phyloP scores from a whole-genome alignment of 2,888 invertebrate species.

The Drosophila eohydei region DNA sequence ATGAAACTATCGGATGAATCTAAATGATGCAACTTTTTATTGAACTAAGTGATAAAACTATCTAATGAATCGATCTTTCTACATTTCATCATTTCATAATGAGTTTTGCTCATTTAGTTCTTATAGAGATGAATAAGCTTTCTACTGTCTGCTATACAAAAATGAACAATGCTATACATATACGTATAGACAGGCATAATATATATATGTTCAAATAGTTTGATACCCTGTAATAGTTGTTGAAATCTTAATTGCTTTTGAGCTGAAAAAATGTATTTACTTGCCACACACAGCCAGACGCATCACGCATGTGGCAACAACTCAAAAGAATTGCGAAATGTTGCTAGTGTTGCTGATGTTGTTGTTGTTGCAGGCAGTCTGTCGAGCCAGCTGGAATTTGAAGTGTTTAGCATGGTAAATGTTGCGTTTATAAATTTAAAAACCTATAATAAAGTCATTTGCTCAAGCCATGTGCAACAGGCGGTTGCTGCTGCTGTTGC shows the following conservation, averaged over 20 bases:
- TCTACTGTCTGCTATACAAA: no score
- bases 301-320: slow-evolving; percentile 11
- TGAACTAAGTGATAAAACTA: no score
- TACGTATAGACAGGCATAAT: no score
- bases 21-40: no score
- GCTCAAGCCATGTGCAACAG: slow-evolving; percentile 61
- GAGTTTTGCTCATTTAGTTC: no score
- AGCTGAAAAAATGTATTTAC: background rate
- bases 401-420: slow-evolving; percentile 72
- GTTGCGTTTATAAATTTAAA: slow-evolving; percentile 79
- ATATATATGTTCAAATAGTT: no score
- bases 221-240: background rate
- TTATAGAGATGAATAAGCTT: no score
- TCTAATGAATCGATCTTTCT: no score
- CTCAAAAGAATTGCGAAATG: slow-evolving; percentile 33
- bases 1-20: no score
- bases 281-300: slow-evolving; percentile 20
- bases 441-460: slow-evolving; percentile 79
- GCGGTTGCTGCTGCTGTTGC: slow-evolving; percentile 4
- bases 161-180: no score
- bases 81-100: no score
- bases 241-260: background rate
- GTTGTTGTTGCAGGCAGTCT: slow-evolving; percentile 23
- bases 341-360: slow-evolving; percentile 17
- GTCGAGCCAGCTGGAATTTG: slow-evolving; percentile 57